phyloP scores from a whole-genome alignment of 37 sponge, comb jelly and placozoan genomes.

The Aphrocallistes beatrix region DNA sequence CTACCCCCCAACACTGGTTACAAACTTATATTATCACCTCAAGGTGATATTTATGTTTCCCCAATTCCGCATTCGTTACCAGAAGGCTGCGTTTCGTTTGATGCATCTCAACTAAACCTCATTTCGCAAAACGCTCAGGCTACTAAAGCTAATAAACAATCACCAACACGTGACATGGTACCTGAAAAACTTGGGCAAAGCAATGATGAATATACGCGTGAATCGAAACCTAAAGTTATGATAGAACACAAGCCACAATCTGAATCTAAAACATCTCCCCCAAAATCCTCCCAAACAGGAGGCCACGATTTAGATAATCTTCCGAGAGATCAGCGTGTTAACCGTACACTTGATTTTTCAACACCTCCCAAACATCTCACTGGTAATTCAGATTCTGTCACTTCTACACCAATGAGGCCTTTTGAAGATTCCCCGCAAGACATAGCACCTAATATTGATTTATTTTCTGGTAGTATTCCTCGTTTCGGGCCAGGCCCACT shows the following conservation, averaged over 20 bases:
- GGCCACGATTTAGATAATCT: not conserved
- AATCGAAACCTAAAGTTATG: not conserved
- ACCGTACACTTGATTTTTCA: not conserved
- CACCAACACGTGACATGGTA: too few relatives aligned
- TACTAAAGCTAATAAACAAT: too few relatives aligned
- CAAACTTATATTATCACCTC: not conserved
- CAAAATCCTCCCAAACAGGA: not conserved
- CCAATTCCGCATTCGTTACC: not conserved
- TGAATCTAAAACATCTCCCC: not conserved
- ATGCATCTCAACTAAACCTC: not conserved
- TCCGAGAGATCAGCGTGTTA: not conserved
- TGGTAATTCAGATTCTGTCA: not conserved
- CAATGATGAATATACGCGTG: not conserved
- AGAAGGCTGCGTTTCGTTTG: not conserved
- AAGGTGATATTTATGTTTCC: not conserved
- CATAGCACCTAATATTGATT: not conserved
- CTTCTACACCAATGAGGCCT: not conserved
- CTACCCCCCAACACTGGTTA: not conserved
- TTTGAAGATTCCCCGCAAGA: not conserved
- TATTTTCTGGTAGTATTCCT: not conserved
- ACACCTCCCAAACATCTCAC: not conserved
- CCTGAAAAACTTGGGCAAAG: too few relatives aligned
- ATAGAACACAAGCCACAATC: not conserved
- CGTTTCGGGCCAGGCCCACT: not conserved
- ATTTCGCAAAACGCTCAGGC: too few relatives aligned